These are phyloP conservation scores for Anodontia alba DNA, from an alignment of 2,888 invertebrate genomes.

Conservation along the genomic window DNA sequence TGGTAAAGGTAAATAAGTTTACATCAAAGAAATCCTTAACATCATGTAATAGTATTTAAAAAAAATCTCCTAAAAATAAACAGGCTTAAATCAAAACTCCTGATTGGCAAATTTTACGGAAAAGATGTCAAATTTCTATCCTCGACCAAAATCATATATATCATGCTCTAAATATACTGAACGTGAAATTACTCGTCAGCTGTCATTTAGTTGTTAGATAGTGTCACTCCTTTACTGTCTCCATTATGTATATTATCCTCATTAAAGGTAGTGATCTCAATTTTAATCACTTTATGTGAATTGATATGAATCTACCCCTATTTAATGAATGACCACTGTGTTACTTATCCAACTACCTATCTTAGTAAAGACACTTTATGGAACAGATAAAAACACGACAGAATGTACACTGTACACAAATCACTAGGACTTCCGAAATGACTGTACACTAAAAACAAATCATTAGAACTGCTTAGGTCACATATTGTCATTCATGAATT, in stretches of 20 bases:
- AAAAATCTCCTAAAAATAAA: not conserved
- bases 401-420: not conserved
- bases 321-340: constrained; percentile 9
- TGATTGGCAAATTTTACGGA: not conserved
- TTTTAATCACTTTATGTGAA: not conserved
- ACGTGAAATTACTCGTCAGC: no score
- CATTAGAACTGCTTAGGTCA: no score
- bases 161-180: no score
- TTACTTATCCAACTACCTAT: not conserved
- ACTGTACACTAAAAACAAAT: no score
- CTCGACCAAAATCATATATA: no score
- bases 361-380: not conserved
- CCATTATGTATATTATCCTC: not conserved
- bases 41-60: not conserved
- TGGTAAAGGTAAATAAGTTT: no score
- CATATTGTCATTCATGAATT: no score
- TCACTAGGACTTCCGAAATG: not conserved
- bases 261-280: not conserved
- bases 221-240: not conserved
- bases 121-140: no score
- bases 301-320: not conserved
- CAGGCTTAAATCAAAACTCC: not conserved
- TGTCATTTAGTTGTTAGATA: not conserved
- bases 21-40: constrained; percentile 1
- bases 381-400: not conserved